Evolutionary conservation across 2,888 invertebrate genomes (phyloP), one percentile per base, ranked within the genome.

Genomic region (Leucania comma): DNA sequence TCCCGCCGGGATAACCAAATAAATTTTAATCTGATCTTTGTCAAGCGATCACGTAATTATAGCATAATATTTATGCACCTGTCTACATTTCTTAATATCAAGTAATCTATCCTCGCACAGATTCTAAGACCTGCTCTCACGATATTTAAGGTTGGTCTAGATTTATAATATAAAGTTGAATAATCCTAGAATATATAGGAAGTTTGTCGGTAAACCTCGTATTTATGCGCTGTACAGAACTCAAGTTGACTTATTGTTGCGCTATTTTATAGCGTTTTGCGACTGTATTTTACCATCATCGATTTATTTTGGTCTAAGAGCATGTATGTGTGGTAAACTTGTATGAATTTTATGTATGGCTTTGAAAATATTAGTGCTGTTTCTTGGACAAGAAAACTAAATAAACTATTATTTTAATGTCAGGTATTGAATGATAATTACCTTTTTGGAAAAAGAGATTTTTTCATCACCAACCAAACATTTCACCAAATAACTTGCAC

Each of bases 111-210:
- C 22, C 22, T 59, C 17, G 22, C 72, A 73, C 26, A 61, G 65
- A 32, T 65, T 29, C 14, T 24, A 32, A 46, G 48, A 67, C 50
- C 61, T 35, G 51, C 50, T 85, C 80, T 71, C 80, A 83, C 83
- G 72, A 73, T 78, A 80, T 69, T 80, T 84, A 68, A 78, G 73
- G 62, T 54, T 54, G 64, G 59, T 78, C 75, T 48, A 80, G 73
- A 83, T 83, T 82, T 84, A 76, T 73, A 71, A 51, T 75, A 65
- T 75, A 80, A 80, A 84, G 74, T 80, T 70, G 83, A 75, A 80
- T 85, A 78, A 83, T 85, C 83, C 73, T 62, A 81, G 70, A 72
- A 82, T 76, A 78, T 83, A 78, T 82, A 56, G 72, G 69, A 68
- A 69, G 68, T 62, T 68, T 76, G 78, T 82, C 80, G 61, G 73